A percentile compares a stretch with the other conserved stretches of the same genome.
phyloP scores from a whole-genome alignment of 2,797 vertebrate genomes.

The Cirrhinus molitorella region DNA sequence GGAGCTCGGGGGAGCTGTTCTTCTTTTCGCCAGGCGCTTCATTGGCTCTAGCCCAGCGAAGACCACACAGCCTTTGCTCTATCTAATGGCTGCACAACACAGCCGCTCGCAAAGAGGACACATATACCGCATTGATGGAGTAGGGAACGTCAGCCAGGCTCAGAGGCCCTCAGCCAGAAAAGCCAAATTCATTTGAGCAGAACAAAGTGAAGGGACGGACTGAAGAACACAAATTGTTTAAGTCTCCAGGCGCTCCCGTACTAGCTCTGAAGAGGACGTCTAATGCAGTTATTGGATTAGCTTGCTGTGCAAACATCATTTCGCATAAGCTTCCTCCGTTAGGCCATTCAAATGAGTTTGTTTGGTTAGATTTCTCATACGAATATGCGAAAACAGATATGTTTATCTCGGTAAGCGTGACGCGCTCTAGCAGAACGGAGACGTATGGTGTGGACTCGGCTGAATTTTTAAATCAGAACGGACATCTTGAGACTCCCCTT shows the following conservation, averaged over 20 bases:
- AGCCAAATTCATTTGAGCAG: slow-evolving; percentile 51
- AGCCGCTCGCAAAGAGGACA: slow-evolving; percentile 40
- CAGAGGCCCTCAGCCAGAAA: slow-evolving; percentile 55
- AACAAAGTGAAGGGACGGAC: slow-evolving; percentile 48
- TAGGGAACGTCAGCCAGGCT: slow-evolving; percentile 44
- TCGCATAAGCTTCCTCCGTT: slow-evolving; percentile 6
- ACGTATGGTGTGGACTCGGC: slow-evolving; percentile 36
- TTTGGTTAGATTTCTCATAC: slow-evolving; percentile 30
- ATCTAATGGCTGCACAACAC: slow-evolving; percentile 45
- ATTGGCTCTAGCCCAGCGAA: slow-evolving; percentile 26
- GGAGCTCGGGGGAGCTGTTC: slow-evolving; percentile 55
- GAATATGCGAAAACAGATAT: slow-evolving; percentile 31
- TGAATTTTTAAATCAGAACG: slow-evolving; percentile 57
- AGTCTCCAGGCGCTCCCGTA: slow-evolving; percentile 40
- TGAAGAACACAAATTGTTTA: slow-evolving; percentile 57
- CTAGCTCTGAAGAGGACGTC: slow-evolving; percentile 36
- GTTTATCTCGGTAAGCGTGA: slow-evolving; percentile 26
- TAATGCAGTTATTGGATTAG: slow-evolving; percentile 39
- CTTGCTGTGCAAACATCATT: slow-evolving; percentile 25
- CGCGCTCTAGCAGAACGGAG: slow-evolving; percentile 36
- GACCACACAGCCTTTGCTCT: slow-evolving; percentile 34
- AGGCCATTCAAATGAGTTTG: slow-evolving; percentile 33
- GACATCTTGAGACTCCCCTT: slow-evolving; percentile 54
- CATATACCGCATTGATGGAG: slow-evolving; percentile 38
- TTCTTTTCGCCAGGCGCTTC: slow-evolving; percentile 30